These are phyloP conservation scores for Sisor rabdophorus DNA, from an alignment of 2,113 vertebrate species.

Conservation along the genomic window DNA sequence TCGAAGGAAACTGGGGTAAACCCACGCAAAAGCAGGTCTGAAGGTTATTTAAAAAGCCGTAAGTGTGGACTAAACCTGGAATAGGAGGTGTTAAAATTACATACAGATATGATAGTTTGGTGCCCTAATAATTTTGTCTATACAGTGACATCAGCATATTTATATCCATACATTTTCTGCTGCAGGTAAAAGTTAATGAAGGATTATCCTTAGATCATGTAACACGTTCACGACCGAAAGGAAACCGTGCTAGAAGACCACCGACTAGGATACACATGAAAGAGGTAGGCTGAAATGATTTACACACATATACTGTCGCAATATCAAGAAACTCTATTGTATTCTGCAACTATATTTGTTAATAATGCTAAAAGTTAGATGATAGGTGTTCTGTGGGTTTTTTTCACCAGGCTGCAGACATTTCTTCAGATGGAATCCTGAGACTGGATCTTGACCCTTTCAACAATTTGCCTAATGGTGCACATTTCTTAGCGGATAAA, in stretches of 20 bases:
- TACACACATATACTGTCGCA: neutral
- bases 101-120: too few species aligned
- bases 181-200: constrained; percentile 84
- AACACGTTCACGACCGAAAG: constrained; percentile 82
- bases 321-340: neutral
- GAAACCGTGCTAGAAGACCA: constrained; percentile 77
- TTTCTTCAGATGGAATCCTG: constrained; percentile 79
- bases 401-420: constrained; percentile 72
- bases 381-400: neutral
- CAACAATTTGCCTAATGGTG: constrained; percentile 66
- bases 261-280: constrained; percentile 91
- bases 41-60: too few species aligned
- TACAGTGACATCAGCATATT: neutral
- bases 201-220: constrained; percentile 84
- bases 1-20: too few species aligned
- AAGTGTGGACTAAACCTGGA: too few species aligned
- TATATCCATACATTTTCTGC: neutral
- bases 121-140: neutral
- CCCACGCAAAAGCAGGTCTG: too few species aligned
- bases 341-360: neutral
- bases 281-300: constrained; percentile 69
- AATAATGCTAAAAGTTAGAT: neutral
- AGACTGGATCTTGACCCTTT: constrained; percentile 79
- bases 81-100: too few species aligned
- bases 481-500: constrained; percentile 35